Base-by-base conservation (phyloP, 2,797 vertebrate genomes). In the Artibeus lituratus region DNA sequence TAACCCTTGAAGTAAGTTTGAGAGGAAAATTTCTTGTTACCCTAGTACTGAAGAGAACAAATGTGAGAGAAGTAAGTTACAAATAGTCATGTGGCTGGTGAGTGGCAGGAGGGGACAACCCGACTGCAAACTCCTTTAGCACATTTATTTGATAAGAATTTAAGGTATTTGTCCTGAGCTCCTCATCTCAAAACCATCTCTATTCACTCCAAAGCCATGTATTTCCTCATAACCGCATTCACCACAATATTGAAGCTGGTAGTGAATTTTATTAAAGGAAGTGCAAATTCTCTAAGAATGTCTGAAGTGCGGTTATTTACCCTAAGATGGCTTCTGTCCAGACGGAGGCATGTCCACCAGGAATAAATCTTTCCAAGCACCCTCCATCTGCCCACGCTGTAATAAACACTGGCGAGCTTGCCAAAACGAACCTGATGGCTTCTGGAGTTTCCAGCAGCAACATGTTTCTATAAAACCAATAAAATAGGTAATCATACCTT, bases 401-500 rank as follows among this genome's bases (percentile, higher is more conserved):
- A 3, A 55, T 77, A 91, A 81, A 62, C 21, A 44, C 69, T 24
- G 35, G 8, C 47, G 65, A 57, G 62, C 14, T 93, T 92, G 55
- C 32, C 42, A 49, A 89, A 95, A 87, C 53, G 86, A 94, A 94
- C 57, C 81, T 21, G 35, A n/a, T 47, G 42, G 26, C 69, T 78
- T 95, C 39, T 92, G 53, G 51, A 62, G 90, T 94, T 95, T 49
- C 44, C 19, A 73, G 24, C 15, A 85, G 47, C 62, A 93, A 82
- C 22, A n/a, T 24, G 24, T 94, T 88, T 77, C 83, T 92, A 59
- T 67, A 92, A 95, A 96, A 86, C 47, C 57, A 94, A 9, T 3
- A n/a, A 91, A 95, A 96, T 26, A 87, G 47, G 35, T 74, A 44
- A 10, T 80, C 11, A 32, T 47, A 81, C 16, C 12, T 95, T 90